Base-by-base conservation (phyloP, 2,888 invertebrate species). In the Acleris holmiana region DNA sequence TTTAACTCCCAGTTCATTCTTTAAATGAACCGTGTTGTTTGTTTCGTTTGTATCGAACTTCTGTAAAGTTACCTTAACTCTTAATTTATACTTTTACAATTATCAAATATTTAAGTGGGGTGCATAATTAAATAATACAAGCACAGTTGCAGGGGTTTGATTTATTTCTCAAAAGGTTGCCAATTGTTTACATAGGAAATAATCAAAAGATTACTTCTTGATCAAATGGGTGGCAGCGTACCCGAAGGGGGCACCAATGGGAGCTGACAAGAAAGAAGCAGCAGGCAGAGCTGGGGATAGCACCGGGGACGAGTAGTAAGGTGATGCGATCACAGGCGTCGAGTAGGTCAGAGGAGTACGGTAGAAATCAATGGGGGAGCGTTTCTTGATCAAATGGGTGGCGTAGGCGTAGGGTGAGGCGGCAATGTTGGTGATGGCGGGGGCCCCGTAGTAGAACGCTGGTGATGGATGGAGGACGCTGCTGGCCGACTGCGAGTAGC, bases 401-500 rank as follows among this genome's bases (percentile, higher is more conserved):
- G 71, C 41, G 56, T 72, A 72, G 7, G 69, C 61, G n/a, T 72
- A 46, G 5, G 73, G 62, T 0, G 59, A 13, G 6, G 60, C 21
- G 35, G 61, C 49, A 56, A 62, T 35, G 48, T 48, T 48, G 15
- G 41, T 29, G 29, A 29, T 23, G 63, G n/a, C n/a, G 67, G 71
- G 69, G 47, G 68, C 7, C 46, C 68, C 63, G 75, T 85, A 86
- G 63, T 79, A 44, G 49, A 82, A 60, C 18, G 51, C 23, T n/a
- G 89, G 88, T 56, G 88, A 84, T 0, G 90, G 90, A 60, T 90
- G 88, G 63, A 91, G 78, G 79, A 91, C 84, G 72, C 88, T 90
- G 83, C 85, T 89, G 80, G 85, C 86, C 77, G 83, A 83, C 70
- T 83, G 79, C 35, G 84, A 76, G 75, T 89, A 85, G 50, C 83